Percentiles rank a stretch among this genome's conserved stretches.
These are phyloP conservation scores for Platycercus adscitus DNA, from an alignment of 2,113 vertebrate species.

Conservation along the genomic window DNA sequence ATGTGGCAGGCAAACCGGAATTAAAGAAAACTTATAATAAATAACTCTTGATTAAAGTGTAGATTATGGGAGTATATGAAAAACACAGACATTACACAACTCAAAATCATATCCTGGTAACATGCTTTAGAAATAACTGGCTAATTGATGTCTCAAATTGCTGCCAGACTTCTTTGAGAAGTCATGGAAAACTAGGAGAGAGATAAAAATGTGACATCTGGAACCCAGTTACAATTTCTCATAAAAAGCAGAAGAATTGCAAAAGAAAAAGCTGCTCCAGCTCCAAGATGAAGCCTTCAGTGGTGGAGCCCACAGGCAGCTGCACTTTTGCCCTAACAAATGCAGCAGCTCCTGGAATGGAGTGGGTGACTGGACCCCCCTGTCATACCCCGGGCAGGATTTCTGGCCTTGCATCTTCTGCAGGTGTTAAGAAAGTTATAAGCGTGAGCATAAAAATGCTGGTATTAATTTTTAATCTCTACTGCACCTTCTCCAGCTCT, in stretches of 20 bases:
- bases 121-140: slow-evolving; percentile 37
- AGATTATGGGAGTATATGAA: slow-evolving; percentile 15
- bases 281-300: not conserved
- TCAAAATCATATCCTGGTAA: slow-evolving; percentile 29
- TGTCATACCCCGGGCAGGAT: not conserved
- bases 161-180: slow-evolving; percentile 57
- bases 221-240: slow-evolving; percentile 11
- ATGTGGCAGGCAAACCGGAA: not conserved
- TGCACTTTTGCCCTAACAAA: not conserved
- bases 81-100: slow-evolving; percentile 55
- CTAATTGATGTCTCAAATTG: slow-evolving; percentile 56
- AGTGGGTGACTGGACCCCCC: not conserved
- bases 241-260: not conserved
- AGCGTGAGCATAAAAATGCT: not conserved
- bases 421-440: not conserved
- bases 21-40: slow-evolving; percentile 25
- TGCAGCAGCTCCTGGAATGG: not conserved
- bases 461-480: not conserved
- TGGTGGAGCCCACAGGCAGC: fast-evolving
- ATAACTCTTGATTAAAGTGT: slow-evolving; percentile 38
- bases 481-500: not conserved
- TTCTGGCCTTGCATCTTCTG: not conserved
- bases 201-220: slow-evolving; percentile 61
- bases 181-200: slow-evolving; percentile 28
- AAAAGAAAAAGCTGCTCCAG: not conserved